Base-by-base conservation (phyloP, 1,140 invertebrate species). In the Periplaneta americana region DNA sequence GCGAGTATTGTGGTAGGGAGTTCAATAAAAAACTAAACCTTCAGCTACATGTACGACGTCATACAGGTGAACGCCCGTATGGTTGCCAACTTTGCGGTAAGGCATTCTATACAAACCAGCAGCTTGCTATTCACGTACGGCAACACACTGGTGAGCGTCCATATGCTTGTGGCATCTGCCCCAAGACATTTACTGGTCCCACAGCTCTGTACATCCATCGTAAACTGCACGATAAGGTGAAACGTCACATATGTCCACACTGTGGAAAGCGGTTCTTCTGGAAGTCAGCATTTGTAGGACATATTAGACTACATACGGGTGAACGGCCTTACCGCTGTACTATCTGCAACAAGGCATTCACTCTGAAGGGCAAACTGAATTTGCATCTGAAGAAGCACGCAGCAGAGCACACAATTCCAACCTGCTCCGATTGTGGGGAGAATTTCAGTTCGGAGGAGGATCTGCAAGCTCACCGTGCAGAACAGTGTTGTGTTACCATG, bases 21-120 rank as follows among this genome's bases (percentile, higher is more conserved):
- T 80, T 80, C 32, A 37, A 28, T 5, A 80, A 35, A 22, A 78
- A 80, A 13, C 37, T 15, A 32, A 94, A 94, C 0, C 87, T 96
- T 4, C 95, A 95, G 87, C 87, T 95, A 13, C 95, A 96, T 85
- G 93, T 93, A 2, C 88, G 94, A 34, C 90, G 94, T 18, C 94
- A 95, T 84, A 95, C 94, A 2, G 94, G 96, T 0, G 95, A 96
- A 85, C 94, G 96, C 84, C 96, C 96, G 0, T 97, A 96, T 86
- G 90, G 90, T 13, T 96, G 95, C 86, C 89, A 91, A 9, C 87
- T 94, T 74, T 96, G 95, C 85, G 87, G 89, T 11, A 80, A 74
- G 35, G 66, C 74, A 8, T 80, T 80, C 34, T 74, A 75, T n/a
- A 48, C 80, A 8, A 66, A 66, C 15, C 33, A 80, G 57, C 80